These are phyloP conservation scores for Iphiclides podalirius DNA, from an alignment of 2,888 invertebrate genomes.

Conservation along the genomic window DNA sequence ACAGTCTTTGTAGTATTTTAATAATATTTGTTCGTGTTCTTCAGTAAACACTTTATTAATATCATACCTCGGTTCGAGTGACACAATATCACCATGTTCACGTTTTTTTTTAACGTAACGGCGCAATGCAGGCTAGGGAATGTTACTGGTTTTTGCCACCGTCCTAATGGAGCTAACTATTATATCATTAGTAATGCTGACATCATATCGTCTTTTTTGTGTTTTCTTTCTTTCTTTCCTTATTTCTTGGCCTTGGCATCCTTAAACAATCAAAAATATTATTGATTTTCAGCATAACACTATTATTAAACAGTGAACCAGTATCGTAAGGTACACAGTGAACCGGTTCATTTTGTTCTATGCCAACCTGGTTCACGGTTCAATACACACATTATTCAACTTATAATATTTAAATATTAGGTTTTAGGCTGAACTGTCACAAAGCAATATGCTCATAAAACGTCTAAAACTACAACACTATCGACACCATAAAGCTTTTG, in stretches of 20 bases:
- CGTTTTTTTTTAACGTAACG: constrained; percentile 13
- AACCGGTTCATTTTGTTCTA: too few relatives aligned
- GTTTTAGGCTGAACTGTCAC: too few relatives aligned
- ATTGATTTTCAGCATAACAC: constrained; percentile 19
- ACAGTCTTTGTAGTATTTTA: not conserved
- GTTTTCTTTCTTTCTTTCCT: constrained; percentile 18
- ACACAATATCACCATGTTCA: constrained; percentile 2
- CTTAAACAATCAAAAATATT: constrained; percentile 20
- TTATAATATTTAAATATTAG: too few relatives aligned
- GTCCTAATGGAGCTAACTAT: constrained; percentile 15
- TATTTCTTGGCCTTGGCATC: constrained; percentile 20
- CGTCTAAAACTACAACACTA: too few relatives aligned
- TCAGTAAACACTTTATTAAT: constrained; percentile 18
- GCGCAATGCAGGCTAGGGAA: constrained; percentile 13
- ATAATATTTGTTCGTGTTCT: constrained; percentile 10
- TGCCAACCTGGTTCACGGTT: too few relatives aligned
- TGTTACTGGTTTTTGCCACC: constrained; percentile 1
- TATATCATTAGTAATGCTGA: constrained; percentile 1
- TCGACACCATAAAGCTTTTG: too few relatives aligned
- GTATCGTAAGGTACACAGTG: too few relatives aligned
- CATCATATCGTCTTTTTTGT: constrained; percentile 14
- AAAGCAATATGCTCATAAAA: too few relatives aligned
- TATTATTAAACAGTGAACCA: constrained; percentile 22
- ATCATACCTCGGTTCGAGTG: constrained; percentile 11
- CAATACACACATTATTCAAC: too few relatives aligned